Evolutionary conservation across 2,113 vertebrate species (phyloP), one percentile per base, ranked within the genome.

Genomic region (Vulpes lagopus): DNA sequence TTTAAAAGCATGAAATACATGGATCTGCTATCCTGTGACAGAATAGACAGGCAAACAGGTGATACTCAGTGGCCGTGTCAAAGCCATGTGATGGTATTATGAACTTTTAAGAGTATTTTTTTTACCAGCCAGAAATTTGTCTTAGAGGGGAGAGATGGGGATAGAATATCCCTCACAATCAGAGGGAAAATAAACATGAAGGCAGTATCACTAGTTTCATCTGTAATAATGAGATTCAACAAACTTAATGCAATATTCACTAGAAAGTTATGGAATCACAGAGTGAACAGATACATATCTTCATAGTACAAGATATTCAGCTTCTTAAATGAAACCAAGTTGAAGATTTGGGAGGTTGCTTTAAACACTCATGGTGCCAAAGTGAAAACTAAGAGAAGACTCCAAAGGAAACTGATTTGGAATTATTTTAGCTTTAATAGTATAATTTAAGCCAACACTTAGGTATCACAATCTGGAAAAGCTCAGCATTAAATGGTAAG

Each of bases 161-260:
- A 83, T 73, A 81, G 8, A n/a, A 17, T n/a, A 94, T 81, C 78
- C 60, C 30, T 95, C n/a, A 81, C 96, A 98, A 0, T 1, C 0
- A 19, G 55, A 96, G 35, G 92, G 71, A 49, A 98, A 97, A 94
- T 76, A 80, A 98, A 96, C 55, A 69, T 2, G n/a, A 97, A 97
- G 64, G 74, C 94, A 96, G 3, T 49, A 53, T 35, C n/a, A 11
- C 30, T 91, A 65, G 0, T 86, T 86, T 97, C 86, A 92, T 87
- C 53, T 60, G 82, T 27, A 96, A 97, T 90, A 30, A 90, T 38
- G 11, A 94, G 19, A 19, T 59, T 94, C 17, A 62, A 93, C 94
- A 97, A 97, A 32, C 53, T 89, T 90, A 91, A 97, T 97, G 57
- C 73, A 98, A 98, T 97, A 98, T 98, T 98, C 91, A 98, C 38